These are phyloP conservation scores for Spatula clypeata DNA, from an alignment of 2,797 vertebrate genomes.

Conservation along the genomic window DNA sequence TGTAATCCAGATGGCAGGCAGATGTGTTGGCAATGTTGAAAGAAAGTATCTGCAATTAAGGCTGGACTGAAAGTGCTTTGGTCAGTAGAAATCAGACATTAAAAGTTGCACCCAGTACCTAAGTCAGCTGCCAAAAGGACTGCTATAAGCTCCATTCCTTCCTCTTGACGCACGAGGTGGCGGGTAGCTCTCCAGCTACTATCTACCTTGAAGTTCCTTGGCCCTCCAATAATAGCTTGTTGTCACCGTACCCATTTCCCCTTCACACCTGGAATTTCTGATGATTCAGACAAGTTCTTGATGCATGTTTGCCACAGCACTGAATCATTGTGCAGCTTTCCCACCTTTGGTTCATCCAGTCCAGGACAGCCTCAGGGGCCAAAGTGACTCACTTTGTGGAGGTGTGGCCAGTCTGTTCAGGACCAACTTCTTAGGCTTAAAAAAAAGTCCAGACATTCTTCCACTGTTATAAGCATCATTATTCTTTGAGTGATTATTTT, in stretches of 20 bases:
- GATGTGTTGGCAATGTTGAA: background rate
- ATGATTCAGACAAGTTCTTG: background rate
- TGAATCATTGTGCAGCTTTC: background rate
- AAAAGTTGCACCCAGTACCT: background rate
- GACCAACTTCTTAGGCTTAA: background rate
- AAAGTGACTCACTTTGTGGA: background rate
- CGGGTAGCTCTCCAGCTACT: background rate
- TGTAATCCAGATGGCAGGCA: rapidly evolving
- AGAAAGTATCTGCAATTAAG: background rate
- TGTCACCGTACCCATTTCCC: background rate
- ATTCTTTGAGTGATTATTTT: background rate
- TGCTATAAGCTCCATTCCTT: background rate
- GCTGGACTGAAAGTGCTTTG: background rate
- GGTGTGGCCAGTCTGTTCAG: background rate
- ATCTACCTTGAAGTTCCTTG: background rate
- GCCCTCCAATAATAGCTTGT: background rate
- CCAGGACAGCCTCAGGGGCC: background rate
- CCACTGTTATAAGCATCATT: background rate
- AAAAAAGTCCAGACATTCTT: background rate
- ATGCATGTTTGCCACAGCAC: background rate
- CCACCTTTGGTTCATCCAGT: background rate
- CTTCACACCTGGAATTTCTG: background rate
- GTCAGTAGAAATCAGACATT: background rate
- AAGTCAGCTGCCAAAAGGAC: background rate
- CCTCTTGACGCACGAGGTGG: background rate